phyloP scores from a whole-genome alignment of 2,797 vertebrate genomes.

The Labeo calbasu region DNA sequence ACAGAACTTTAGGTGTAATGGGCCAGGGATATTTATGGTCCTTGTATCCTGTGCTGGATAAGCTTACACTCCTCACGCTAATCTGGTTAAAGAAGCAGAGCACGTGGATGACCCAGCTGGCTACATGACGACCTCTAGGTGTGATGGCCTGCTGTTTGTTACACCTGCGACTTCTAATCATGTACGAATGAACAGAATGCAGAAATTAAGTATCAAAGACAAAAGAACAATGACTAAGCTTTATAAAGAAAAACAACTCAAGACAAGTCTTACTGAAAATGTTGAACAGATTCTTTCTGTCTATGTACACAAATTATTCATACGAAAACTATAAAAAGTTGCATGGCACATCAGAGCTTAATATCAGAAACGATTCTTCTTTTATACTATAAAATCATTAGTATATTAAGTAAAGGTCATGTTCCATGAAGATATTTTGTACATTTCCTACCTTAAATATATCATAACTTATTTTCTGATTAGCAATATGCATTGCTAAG shows the following conservation, averaged over 20 bases:
- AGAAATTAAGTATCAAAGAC: not conserved
- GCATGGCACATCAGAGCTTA: not conserved
- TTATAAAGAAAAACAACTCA: not conserved
- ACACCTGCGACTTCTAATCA: not conserved
- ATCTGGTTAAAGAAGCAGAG: slow-evolving; percentile 52
- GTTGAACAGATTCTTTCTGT: not conserved
- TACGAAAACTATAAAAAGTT: not conserved
- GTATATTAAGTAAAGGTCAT: too few species aligned
- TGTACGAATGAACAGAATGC: not conserved
- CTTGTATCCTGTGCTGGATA: slow-evolving; percentile 58
- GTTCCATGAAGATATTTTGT: too few species aligned
- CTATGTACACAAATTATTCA: not conserved
- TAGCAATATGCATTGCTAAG: too few species aligned
- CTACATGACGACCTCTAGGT: not conserved
- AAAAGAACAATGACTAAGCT: not conserved
- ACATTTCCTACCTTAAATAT: too few species aligned
- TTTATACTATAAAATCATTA: too few species aligned
- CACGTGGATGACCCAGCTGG: slow-evolving; percentile 31
- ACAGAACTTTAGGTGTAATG: slow-evolving; percentile 62
- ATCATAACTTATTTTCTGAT: too few species aligned
- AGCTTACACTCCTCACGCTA: slow-evolving; percentile 40
- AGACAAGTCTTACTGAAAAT: not conserved
- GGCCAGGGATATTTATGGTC: slow-evolving; percentile 59
- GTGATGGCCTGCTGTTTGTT: not conserved
- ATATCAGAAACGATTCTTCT: not conserved